Evolutionary conservation across 2,797 vertebrate species (phyloP), one percentile per base, ranked within the genome.

Genomic region (Peromyscus aztecus): DNA sequence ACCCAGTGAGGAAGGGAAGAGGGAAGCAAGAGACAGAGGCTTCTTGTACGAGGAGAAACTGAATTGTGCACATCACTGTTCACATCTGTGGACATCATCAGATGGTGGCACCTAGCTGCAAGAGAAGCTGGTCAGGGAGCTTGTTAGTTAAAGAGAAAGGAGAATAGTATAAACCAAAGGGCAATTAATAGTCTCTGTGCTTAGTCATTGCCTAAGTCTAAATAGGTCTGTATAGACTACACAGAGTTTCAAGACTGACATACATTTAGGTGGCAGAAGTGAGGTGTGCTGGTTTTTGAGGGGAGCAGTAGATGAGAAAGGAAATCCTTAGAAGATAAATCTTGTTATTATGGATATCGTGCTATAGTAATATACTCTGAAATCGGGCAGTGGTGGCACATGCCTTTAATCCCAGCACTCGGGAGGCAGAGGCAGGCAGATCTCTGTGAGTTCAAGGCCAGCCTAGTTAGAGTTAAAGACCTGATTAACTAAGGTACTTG

Each of bases 41-140:
- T 94, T 85, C 57, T 71, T 73, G 73, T 65, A 86, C 43, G 52
- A 89, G 9, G 14, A 94, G 85, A 78, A 87, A 57, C 61, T 69
- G 77, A 92, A 89, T 24, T 78, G 27, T 10, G 14, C 12, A 27
- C 37, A 43, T 11, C 9, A 23, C 6, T 69, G 16, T 71, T 93
- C 43, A 88, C 10, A 34, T 40, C 59, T 3, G 16, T 84, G 52
- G 77, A 3, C 40, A 31, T 78, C 77, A 24, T 43, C 29, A 27
- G 23, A 71, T 89, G 29, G 19, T 4, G 6, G 24, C 49, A 78
- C 40, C 49, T 90, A 89, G 77, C 61, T 78, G 19, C 81, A 95
- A 78, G 49, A 40, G 49, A 97, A 34, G 23, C 40, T 61, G 34
- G 61, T 31, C 73, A 90, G 63, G 46, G 13, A 31, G 5, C 23